Percentiles rank a stretch among this genome's conserved stretches.
Evolutionary conservation across 2,888 invertebrate species (phyloP).

Genomic region (Stegophylla sp.): DNA sequence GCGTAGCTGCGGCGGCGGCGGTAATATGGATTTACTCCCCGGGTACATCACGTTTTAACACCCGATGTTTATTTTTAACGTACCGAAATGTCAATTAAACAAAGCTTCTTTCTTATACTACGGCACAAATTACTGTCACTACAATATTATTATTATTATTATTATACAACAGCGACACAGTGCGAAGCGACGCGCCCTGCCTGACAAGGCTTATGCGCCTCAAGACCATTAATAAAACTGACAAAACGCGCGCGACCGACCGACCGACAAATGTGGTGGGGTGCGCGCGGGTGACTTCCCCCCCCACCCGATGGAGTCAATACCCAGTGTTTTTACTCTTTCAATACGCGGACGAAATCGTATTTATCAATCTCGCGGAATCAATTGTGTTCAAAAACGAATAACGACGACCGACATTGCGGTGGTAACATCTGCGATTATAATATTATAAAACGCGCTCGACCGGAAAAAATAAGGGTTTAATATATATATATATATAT

Average conservation of each 20-base stretch:
- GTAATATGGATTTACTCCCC: constrained; percentile 12
- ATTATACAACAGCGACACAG: too few species aligned
- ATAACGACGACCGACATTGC: background rate
- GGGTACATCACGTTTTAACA: background rate
- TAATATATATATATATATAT: background rate
- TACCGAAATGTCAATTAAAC: constrained; percentile 11
- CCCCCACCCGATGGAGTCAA: too few species aligned
- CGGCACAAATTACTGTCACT: constrained; percentile 14
- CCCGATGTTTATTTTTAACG: constrained; percentile 1
- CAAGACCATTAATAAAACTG: constrained; percentile 7
- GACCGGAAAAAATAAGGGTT: background rate
- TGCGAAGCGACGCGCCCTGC: background rate
- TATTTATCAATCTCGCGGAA: background rate
- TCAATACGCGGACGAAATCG: background rate
- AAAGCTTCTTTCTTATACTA: constrained; percentile 7
- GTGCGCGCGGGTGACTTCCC: background rate
- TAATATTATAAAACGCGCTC: background rate
- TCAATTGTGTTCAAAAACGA: constrained; percentile 12
- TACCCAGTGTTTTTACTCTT: constrained; percentile 9
- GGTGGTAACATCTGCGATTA: background rate
- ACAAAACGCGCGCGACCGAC: background rate
- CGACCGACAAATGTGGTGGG: too few species aligned
- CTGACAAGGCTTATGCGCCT: background rate
- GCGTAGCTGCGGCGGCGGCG: too few species aligned
- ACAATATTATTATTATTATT: too few species aligned